A percentile compares a stretch with the other conserved stretches of the same genome.
These are phyloP conservation scores for Cyphomyrus discorhynchus DNA, from an alignment of 2,113 vertebrate genomes.

Conservation along the genomic window DNA sequence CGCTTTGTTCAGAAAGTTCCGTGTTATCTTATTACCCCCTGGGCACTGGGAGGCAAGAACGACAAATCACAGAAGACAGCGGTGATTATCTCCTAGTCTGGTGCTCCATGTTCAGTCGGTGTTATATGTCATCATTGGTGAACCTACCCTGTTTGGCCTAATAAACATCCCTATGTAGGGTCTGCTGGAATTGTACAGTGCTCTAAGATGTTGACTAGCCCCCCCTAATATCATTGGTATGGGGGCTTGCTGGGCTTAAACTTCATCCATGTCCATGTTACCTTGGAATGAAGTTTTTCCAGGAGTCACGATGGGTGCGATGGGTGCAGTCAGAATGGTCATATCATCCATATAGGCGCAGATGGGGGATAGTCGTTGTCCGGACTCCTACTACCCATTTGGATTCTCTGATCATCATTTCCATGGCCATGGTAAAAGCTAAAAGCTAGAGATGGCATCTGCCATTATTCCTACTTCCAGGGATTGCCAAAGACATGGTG, in stretches of 20 bases:
- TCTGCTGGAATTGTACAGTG: neutral
- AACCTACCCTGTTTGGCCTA: no score
- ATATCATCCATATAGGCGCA: conserved; percentile 16
- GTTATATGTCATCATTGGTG: no score
- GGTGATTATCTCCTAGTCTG: neutral
- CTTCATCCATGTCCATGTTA: neutral
- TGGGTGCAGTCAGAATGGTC: conserved; percentile 7
- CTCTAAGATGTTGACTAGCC: conserved; percentile 7
- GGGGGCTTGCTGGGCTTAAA: conserved; percentile 11
- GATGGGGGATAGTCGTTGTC: neutral
- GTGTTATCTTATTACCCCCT: neutral
- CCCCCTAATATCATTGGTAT: neutral
- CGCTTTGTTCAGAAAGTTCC: neutral
- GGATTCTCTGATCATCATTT: conserved; percentile 10
- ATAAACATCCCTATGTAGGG: no score
- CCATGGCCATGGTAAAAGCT: conserved; percentile 23
- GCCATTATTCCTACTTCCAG: conserved; percentile 16
- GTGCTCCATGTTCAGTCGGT: no score
- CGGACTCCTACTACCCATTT: conserved; percentile 14
- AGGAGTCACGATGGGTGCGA: neutral
- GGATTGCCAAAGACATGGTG: conserved; percentile 5
- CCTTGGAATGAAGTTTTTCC: neutral
- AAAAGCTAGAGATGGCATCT: neutral
- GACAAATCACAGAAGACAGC: neutral
- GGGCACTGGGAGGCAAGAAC: neutral